Evolutionary conservation across 2,888 invertebrate species (phyloP).

Genomic region (Trissoscelio sp.): DNA sequence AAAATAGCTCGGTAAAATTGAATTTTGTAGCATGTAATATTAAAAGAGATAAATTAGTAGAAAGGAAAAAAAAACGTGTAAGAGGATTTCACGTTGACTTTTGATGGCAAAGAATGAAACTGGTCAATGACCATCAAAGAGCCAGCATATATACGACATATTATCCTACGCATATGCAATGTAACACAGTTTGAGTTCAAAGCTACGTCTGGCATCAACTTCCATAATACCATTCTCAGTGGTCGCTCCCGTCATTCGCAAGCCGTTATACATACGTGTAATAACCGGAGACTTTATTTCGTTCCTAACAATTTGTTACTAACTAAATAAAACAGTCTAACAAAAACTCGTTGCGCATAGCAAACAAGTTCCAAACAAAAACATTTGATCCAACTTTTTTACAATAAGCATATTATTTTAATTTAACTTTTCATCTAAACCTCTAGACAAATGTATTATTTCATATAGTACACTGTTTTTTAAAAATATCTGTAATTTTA

Average conservation of each 20-base stretch:
- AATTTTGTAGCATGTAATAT: too few relatives aligned
- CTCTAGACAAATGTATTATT: too few relatives aligned
- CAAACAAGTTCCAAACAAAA: too few relatives aligned
- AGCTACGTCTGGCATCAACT: slow-evolving; percentile 59
- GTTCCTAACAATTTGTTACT: too few relatives aligned
- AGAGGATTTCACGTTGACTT: slow-evolving; percentile 24
- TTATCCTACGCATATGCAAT: slow-evolving; percentile 62
- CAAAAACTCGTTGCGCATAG: too few relatives aligned
- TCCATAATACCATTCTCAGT: slow-evolving; percentile 57
- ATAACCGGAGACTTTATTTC: slow-evolving; percentile 19
- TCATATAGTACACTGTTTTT: too few relatives aligned
- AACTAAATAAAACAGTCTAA: too few relatives aligned
- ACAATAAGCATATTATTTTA: too few relatives aligned
- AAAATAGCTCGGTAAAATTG: too few relatives aligned
- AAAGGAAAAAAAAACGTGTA: slow-evolving; percentile 4
- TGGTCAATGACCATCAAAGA: slow-evolving; percentile 61
- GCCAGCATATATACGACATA: slow-evolving; percentile 44
- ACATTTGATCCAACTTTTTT: too few relatives aligned
- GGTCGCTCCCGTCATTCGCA: slow-evolving; percentile 45
- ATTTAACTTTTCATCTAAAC: too few relatives aligned
- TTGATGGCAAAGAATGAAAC: slow-evolving; percentile 36
- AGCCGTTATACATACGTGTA: slow-evolving; percentile 7
- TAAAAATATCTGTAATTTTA: too few relatives aligned
- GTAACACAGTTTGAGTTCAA: slow-evolving; percentile 55
- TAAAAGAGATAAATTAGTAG: slow-evolving; percentile 18